Evolutionary conservation across 1,140 invertebrate species (phyloP).

Genomic region (Euura lappo): DNA sequence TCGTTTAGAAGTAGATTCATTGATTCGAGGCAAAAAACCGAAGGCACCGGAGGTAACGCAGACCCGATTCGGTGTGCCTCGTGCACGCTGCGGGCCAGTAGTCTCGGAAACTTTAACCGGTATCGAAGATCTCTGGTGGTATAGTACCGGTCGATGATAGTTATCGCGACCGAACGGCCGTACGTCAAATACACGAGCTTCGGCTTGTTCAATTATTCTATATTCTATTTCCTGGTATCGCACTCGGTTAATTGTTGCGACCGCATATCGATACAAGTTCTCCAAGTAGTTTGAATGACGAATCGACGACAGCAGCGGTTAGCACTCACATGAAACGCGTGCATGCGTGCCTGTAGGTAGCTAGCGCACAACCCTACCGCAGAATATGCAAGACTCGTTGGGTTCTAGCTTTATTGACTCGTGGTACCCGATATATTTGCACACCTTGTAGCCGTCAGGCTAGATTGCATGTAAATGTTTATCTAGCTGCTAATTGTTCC

Average conservation of each 20-base stretch:
- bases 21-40: not conserved
- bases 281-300: not conserved
- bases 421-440: conserved; percentile 2
- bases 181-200: not conserved
- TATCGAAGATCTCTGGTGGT: not conserved
- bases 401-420: not conserved
- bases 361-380: not conserved
- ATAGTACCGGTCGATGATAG: not conserved
- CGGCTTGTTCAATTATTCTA: not conserved
- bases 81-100: too few species aligned
- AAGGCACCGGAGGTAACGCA: not conserved
- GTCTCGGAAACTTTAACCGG: not conserved
- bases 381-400: too few species aligned
- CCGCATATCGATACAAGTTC: not conserved
- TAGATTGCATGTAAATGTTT: conserved; percentile 1
- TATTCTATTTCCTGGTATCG: not conserved
- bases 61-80: not conserved
- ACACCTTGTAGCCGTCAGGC: not conserved
- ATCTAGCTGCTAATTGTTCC: not conserved
- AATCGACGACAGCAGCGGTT: not conserved
- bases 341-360: not conserved
- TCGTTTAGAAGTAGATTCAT: not conserved
- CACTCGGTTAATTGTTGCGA: not conserved
- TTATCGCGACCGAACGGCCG: not conserved
- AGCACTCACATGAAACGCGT: not conserved